These are phyloP conservation scores for Lagopus muta DNA, from an alignment of 2,113 vertebrate genomes.

Conservation along the genomic window DNA sequence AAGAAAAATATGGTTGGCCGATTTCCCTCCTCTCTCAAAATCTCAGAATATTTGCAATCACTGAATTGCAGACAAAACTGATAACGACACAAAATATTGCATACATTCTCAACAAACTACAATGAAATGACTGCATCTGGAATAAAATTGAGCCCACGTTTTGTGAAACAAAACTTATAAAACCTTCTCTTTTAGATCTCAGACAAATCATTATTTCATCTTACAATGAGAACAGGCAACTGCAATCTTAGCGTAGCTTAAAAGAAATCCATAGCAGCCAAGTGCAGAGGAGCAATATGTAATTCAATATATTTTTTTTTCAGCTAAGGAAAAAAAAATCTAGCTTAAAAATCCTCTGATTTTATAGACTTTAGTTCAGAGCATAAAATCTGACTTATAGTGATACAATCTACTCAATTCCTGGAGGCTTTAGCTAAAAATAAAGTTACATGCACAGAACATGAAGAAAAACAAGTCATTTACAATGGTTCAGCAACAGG, in stretches of 20 bases:
- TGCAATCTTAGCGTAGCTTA: not conserved
- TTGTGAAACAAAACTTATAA: not conserved
- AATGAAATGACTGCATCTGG: not conserved
- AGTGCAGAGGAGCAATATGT: not conserved
- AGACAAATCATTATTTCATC: not conserved
- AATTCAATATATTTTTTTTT: slow-evolving; percentile 8
- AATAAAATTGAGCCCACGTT: not conserved
- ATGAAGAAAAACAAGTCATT: slow-evolving; percentile 57
- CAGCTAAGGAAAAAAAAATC: not conserved
- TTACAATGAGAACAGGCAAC: not conserved
- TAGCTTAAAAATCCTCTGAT: not conserved
- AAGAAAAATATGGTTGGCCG: not conserved
- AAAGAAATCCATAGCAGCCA: slow-evolving; percentile 1
- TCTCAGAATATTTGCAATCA: not conserved
- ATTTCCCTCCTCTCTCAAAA: not conserved
- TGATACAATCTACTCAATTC: not conserved
- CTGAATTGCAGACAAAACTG: not conserved
- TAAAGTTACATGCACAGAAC: slow-evolving; percentile 14
- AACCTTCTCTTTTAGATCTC: not conserved
- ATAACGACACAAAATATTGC: not conserved
- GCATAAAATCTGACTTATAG: not conserved
- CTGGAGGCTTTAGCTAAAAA: slow-evolving; percentile 4
- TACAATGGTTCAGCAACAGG: slow-evolving; percentile 58
- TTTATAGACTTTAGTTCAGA: not conserved
- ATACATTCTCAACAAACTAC: not conserved